A percentile compares a stretch with the other conserved stretches of the same genome.
Evolutionary conservation across 2,888 invertebrate species (phyloP).

Genomic region (Hedya salicella): DNA sequence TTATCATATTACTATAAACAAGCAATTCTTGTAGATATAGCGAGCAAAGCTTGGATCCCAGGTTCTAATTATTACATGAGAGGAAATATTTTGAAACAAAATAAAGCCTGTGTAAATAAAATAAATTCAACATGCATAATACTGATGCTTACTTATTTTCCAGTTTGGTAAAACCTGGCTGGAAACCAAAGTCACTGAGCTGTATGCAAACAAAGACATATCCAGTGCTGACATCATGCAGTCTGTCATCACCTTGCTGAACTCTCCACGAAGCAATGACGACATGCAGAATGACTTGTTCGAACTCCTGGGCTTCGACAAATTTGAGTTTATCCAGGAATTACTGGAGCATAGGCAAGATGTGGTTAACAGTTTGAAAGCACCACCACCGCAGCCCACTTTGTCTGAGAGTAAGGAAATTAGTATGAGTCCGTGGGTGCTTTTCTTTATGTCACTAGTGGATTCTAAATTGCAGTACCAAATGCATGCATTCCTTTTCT

Average conservation of each 20-base stretch:
- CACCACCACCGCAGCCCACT: slow-evolving; percentile 61
- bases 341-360: slow-evolving; percentile 87
- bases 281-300: slow-evolving; percentile 93
- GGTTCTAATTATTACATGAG: too few species aligned
- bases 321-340: slow-evolving; percentile 89
- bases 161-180: slow-evolving; percentile 86
- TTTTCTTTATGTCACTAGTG: too few species aligned
- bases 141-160: too few species aligned
- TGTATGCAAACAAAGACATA: slow-evolving; percentile 78
- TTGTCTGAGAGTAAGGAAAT: slow-evolving; percentile 71
- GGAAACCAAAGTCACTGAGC: slow-evolving; percentile 79
- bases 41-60: too few species aligned
- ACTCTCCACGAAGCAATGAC: slow-evolving; percentile 85
- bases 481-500: neutral
- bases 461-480: neutral
- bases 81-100: too few species aligned
- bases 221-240: slow-evolving; percentile 85
- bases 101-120: too few species aligned
- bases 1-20: too few species aligned
- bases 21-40: too few species aligned
- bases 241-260: slow-evolving; percentile 85
- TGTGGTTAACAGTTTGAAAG: slow-evolving; percentile 75
- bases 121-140: too few species aligned
- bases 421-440: too few species aligned
- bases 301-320: slow-evolving; percentile 95